These are phyloP conservation scores for Samia ricini DNA, from an alignment of 1,140 invertebrate species.

Conservation along the genomic window DNA sequence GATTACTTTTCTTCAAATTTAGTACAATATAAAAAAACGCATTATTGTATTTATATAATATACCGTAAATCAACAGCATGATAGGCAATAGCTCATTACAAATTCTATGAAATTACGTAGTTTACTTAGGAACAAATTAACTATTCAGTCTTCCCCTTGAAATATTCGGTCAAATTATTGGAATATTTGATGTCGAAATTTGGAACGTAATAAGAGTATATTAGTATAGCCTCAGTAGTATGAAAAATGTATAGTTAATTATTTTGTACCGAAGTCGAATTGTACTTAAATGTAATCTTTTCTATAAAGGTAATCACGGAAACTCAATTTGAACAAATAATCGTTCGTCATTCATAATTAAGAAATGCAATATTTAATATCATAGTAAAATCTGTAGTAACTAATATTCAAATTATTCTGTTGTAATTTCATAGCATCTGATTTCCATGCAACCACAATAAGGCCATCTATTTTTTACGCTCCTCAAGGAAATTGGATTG, in stretches of 20 bases:
- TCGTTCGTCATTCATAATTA: background rate
- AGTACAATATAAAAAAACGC: too few species aligned
- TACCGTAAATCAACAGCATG: background rate
- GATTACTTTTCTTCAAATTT: too few species aligned
- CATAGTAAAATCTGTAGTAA: background rate
- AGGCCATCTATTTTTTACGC: slow-evolving; percentile 12
- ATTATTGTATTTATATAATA: background rate
- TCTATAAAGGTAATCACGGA: too few species aligned
- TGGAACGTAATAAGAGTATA: slow-evolving; percentile 1
- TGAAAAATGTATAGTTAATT: background rate
- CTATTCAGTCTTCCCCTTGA: slow-evolving; percentile 17
- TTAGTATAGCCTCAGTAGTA: background rate
- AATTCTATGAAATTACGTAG: slow-evolving; percentile 22
- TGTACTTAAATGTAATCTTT: too few species aligned
- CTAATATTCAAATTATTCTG: background rate
- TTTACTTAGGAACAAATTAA: slow-evolving; percentile 21
- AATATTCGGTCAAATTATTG: slow-evolving; percentile 17
- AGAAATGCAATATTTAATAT: background rate
- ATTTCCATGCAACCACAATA: slow-evolving; percentile 11
- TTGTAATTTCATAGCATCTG: slow-evolving; percentile 9
- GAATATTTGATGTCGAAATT: slow-evolving; percentile 18
- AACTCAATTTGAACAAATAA: too few species aligned
- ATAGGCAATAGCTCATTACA: background rate
- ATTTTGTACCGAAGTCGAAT: too few species aligned
- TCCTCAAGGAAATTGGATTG: slow-evolving; percentile 13